A percentile compares a stretch with the other conserved stretches of the same genome.
phyloP scores from a whole-genome alignment of 1,140 invertebrate species.

The Bemisia tabaci region DNA sequence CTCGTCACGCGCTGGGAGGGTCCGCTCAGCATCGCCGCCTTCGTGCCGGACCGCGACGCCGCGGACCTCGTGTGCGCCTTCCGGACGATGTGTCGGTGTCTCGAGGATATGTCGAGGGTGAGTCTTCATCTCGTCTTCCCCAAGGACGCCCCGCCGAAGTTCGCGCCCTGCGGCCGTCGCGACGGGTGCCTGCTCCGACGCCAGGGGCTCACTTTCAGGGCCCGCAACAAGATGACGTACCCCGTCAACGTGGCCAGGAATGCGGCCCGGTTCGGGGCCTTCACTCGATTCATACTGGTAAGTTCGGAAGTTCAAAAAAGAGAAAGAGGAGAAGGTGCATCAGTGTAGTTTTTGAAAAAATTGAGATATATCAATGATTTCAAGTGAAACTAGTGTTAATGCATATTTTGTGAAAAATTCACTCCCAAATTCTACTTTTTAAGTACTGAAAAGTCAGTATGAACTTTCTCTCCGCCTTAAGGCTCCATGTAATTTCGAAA shows the following conservation, averaged over 20 bases:
- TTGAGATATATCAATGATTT: no score
- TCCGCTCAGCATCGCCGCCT: constrained; percentile 54
- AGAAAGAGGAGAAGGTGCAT: no score
- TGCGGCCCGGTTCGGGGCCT: constrained; percentile 43
- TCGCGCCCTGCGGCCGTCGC: constrained; percentile 11
- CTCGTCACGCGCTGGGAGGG: constrained; percentile 57
- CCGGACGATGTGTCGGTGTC: constrained; percentile 44
- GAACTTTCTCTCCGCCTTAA: no score
- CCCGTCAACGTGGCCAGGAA: constrained; percentile 64
- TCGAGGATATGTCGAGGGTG: constrained; percentile 49
- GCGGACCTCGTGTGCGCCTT: constrained; percentile 43
- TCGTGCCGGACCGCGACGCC: constrained; percentile 51
- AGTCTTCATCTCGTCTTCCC: constrained; percentile 56
- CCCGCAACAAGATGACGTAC: constrained; percentile 37
- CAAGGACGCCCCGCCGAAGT: constrained; percentile 23
- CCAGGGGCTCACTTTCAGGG: constrained; percentile 16
- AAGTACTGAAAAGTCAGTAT: no score
- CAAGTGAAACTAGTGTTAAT: no score
- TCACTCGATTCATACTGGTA: constrained; percentile 51
- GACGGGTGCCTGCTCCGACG: constrained; percentile 9
- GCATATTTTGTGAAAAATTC: no score
- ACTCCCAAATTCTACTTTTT: no score
- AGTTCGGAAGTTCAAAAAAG: no score
- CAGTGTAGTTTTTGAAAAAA: no score
- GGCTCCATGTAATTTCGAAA: no score